Base-by-base conservation (phyloP, 2,888 invertebrate genomes). In the Ptychoptera albimana region DNA sequence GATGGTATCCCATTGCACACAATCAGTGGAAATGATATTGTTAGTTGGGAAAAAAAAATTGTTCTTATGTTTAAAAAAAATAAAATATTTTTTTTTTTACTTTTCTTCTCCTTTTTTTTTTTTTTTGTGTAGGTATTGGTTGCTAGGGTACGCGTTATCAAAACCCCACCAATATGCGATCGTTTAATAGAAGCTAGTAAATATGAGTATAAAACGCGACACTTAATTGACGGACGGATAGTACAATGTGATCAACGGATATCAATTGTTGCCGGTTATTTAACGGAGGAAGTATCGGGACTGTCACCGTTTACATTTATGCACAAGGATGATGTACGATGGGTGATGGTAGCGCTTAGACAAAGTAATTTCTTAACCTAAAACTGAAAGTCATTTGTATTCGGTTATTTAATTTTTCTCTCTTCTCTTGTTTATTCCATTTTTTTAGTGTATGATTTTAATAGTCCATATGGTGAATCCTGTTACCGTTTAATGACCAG, bases 221-320 rank as follows among this genome's bases (percentile, higher is more conserved):
- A 93, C 66, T 71, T 85, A 45, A 76, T 89, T 43, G 89, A 91
- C 67, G 91, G 92, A 1, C 75, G 82, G 39, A 89, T 93, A 51
- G 79, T 91, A 42, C 87, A 82, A 59, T 85, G 86, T 60, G 93
- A 93, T 61, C 91, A 91, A 60, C 77, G 89, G 57, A 88, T 92
- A 57, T 86, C 91, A 8, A 68, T 86, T 46, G 82, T 91, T 11
- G 82, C 85, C 44, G 92, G 92, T 3, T 88, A 88, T 58, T 78
- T 92, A 79, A 80, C 83, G 10, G 82, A 84, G 53, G 92, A 93
- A 68, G 84, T 91, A 1, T 77, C 80, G 9, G 89, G 89, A n/a
- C 69, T 79, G 47, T 86, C 84, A 50, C 89, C 89, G 9, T 93
- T 92, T 63, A 76, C 79, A 45, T 89, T 83, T 60, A 91, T 93